Base-by-base conservation (phyloP, 2,888 invertebrate genomes). In the Uloborus plumipes region DNA sequence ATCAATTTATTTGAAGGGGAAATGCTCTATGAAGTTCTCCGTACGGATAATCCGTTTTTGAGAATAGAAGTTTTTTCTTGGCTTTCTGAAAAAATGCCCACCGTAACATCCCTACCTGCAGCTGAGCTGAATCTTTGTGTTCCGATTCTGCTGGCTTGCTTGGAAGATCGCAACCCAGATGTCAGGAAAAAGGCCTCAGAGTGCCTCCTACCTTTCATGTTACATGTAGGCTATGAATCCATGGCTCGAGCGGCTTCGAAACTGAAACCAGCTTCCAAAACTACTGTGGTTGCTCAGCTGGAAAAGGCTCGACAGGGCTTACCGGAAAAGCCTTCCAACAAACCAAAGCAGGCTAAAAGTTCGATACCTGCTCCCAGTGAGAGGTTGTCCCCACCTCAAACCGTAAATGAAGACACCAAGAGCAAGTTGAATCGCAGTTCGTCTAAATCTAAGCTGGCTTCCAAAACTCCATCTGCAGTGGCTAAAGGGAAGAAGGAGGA, bases 101-200 rank as follows among this genome's bases (percentile, higher is more conserved):
- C 91, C 85, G 87, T 87, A 86, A 86, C 85, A 85, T 92, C 93
- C 11, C 92, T 95, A 86, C 92, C 94, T 0, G 94, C 94, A 87
- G 95, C 95, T 85, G 98, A 98, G 89, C 89, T 98, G 1, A 89
- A 92, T 0, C 89, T 92, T 1, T 94, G 95, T 89, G 90, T 97
- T 79, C 94, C 95, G 0, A 91, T 92, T 86, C 89, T 98, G 73
- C 96, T 93, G 89, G 91, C 92, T 53, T 95, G 95, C 87, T 89
- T 98, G 80, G 97, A 97, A 88, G 98, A 98, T 90, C 92, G 98
- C 75, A 95, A 94, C 88, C 94, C 93, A 0, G 97, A 97, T 86
- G 97, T 98, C 6, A 91, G 98, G 15, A 96, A 96, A 88, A 95
- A 94, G 87, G 94, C 97, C 1, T 93, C 94, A 74, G 97, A 97